Conservation (phyloP, 1,140 invertebrate genomes). For the Holotrichia oblita region DNA sequence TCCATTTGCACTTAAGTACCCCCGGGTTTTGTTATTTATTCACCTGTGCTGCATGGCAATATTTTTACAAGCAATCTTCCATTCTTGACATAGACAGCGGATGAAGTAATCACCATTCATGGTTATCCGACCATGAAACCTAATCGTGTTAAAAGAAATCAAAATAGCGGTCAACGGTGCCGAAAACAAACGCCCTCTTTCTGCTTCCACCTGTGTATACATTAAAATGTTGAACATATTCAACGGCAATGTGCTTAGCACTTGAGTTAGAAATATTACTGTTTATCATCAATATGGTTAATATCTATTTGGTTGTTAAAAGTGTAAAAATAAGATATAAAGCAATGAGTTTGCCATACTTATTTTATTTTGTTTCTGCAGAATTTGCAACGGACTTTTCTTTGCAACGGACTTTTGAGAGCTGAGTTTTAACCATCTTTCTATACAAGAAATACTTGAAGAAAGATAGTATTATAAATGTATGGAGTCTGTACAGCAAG, state of each 20-base stretch:
- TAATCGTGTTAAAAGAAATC: conserved; percentile 17
- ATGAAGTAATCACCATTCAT: conserved; percentile 13
- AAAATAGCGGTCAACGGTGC: conserved; percentile 6
- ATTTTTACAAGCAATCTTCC: conserved; percentile 10
- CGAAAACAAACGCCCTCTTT: conserved; percentile 5
- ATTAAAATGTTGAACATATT: neutral
- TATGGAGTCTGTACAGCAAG: too few relatives aligned
- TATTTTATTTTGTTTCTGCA: too few relatives aligned
- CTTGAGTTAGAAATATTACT: too few relatives aligned
- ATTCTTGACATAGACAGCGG: conserved; percentile 7
- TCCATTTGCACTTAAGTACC: conserved; percentile 11
- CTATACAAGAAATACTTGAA: too few relatives aligned
- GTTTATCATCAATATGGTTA: too few relatives aligned
- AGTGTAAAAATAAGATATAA: too few relatives aligned
- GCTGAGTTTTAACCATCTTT: too few relatives aligned
- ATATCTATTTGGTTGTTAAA: too few relatives aligned
- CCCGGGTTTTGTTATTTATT: neutral
- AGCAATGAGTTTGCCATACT: too few relatives aligned
- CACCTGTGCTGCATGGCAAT: neutral
- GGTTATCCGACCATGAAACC: conserved; percentile 10
- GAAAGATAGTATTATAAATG: too few relatives aligned
- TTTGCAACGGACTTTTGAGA: too few relatives aligned
- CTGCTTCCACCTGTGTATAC: neutral
- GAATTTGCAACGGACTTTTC: too few relatives aligned
- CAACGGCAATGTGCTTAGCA: neutral